Evolutionary conservation across 2,888 invertebrate genomes (phyloP), one percentile per base, ranked within the genome.

Genomic region (Tachina fera): DNA sequence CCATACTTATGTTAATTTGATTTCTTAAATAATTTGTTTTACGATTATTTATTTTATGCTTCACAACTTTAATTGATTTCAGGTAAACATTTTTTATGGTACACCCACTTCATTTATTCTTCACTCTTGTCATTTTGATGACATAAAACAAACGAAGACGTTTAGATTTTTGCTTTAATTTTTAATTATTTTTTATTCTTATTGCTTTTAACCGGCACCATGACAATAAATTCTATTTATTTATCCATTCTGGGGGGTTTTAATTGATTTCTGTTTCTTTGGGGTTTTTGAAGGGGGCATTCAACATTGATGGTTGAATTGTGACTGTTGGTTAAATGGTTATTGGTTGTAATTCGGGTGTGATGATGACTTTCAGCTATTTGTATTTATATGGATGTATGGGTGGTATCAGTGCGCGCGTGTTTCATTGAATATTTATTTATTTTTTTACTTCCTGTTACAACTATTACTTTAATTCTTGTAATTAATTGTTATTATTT

Each of bases 401-500:
- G 56, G 31, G 6, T 53, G 31, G 31, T 31, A 1, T 31, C 6
- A 31, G 6, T 6, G 31, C 31, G 31, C 31, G 51, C 51, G 9
- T 31, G 22, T 49, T 41, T 39, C 22, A 45, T 63, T 70, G 45
- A 56, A 60, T 82, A 47, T 71, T 67, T 74, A 74, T 63, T 75
- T 75, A 71, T 70, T 39, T 19, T 19, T 51, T 60, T 70, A 53
- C 9, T 65, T 39, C 51, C 10, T 68, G 67, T 75, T 61, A 77
- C 60, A 72, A 74, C 53, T 84, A 81, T 84, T 61, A 9, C 39
- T 65, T n/a, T 75, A 76, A 67, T 67, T 76, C 22, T 43, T 60
- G 61, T 74, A 51, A 76, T 76, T 65, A 56, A 43, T 49, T 49
- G 49, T 60, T 70, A 77, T 78, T 78, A 45, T 60, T 78, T 61